phyloP scores from a whole-genome alignment of 2,797 vertebrate genomes.

The Anabacerthia variegaticeps region DNA sequence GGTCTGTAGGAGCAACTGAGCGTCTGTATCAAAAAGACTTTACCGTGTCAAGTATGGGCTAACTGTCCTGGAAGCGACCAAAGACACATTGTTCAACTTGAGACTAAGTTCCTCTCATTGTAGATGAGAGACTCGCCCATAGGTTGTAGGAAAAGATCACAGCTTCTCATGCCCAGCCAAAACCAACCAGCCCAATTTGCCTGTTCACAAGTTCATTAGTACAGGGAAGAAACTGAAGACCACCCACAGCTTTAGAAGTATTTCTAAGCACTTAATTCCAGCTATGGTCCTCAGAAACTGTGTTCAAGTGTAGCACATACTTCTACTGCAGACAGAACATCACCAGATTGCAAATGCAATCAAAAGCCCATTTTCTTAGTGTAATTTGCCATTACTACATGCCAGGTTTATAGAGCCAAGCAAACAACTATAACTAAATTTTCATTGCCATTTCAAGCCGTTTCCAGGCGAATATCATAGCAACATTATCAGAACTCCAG shows the following conservation, averaged over 20 bases:
- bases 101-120: background rate
- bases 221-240: background rate
- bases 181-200: background rate
- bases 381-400: conserved; percentile 44
- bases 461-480: conserved; percentile 51
- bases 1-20: background rate
- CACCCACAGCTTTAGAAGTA: background rate
- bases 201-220: background rate
- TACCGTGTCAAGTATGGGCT: rapidly evolving
- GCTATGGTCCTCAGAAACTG: background rate
- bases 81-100: background rate
- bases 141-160: background rate
- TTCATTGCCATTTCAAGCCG: background rate
- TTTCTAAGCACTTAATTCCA: background rate
- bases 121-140: background rate
- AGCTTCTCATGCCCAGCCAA: background rate
- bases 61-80: background rate
- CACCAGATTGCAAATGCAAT: conserved; percentile 40
- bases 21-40: background rate
- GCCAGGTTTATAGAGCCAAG: conserved; percentile 9
- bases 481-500: background rate
- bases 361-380: conserved; percentile 41
- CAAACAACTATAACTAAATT: conserved; percentile 3
- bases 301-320: background rate
- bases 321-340: background rate